These are phyloP conservation scores for Ambastaia sidthimunki DNA, from an alignment of 2,797 vertebrate genomes.

Conservation along the genomic window DNA sequence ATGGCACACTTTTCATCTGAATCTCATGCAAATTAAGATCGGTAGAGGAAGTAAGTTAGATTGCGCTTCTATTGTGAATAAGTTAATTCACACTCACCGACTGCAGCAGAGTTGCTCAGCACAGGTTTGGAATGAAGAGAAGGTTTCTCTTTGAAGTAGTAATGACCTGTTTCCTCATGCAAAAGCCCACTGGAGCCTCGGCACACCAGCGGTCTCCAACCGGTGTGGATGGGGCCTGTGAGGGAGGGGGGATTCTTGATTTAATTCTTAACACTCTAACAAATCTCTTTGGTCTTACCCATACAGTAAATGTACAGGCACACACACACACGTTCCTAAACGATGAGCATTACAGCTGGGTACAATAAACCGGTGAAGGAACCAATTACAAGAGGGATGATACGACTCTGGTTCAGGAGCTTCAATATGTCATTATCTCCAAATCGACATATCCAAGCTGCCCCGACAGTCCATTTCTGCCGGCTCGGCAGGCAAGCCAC, in stretches of 20 bases:
- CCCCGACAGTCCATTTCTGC: constrained; percentile 72
- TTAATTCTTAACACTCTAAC: constrained; percentile 33
- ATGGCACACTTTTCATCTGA: constrained; percentile 19
- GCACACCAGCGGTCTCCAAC: neutral
- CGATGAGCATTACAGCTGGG: constrained; percentile 88
- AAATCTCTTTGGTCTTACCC: constrained; percentile 26
- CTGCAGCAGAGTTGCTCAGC: constrained; percentile 9
- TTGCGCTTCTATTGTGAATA: constrained; percentile 15
- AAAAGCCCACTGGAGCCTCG: constrained; percentile 1
- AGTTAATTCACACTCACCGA: constrained; percentile 10
- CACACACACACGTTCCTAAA: constrained; percentile 52
- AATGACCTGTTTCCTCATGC: constrained; percentile 15
- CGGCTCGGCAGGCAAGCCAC: constrained; percentile 69
- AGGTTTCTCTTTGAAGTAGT: constrained; percentile 21
- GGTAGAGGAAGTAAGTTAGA: constrained; percentile 27
- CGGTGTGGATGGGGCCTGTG: neutral
- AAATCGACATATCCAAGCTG: constrained; percentile 85
- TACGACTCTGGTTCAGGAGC: constrained; percentile 83
- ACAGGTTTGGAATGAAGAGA: constrained; percentile 7
- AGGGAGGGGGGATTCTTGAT: constrained; percentile 3
- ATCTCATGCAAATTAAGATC: constrained; percentile 34
- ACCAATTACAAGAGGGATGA: constrained; percentile 91
- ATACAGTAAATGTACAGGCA: neutral
- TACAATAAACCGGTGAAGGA: constrained; percentile 92
- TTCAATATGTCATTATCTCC: constrained; percentile 95